Base-by-base conservation (phyloP, 2,113 vertebrate species). In the Proterorhinus semilunaris region DNA sequence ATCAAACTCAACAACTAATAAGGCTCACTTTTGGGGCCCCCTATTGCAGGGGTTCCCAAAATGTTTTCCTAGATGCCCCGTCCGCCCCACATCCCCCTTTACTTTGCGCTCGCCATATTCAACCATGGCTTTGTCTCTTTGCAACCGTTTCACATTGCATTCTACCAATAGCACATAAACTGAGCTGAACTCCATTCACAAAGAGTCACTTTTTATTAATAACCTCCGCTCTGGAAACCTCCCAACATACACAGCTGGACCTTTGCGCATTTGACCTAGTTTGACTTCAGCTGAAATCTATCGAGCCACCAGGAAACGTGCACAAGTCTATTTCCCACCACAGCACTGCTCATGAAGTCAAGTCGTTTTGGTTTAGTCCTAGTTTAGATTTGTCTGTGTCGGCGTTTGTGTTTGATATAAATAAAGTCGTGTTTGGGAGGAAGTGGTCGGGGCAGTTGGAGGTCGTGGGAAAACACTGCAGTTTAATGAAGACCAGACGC, bases 401-500 rank as follows among this genome's bases (percentile, higher is more conserved):
- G 1, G 10, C 11, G 53, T 55, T 55, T 55, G 53, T 21, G 17
- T 2, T 27, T 7, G 17, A 55, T 55, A 55, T 55, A 55, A 55
- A 55, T 55, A 55, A 55, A 27, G 53, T 55, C 17, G 21, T 27
- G 53, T 55, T 55, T 55, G 21, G 21, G 53, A 55, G 53, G 53
- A 55, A 55, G 53, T 55, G 53, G 53, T 27, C 53, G 6, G 53
- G 53, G 53, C 53, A 55, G 53, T 11, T 55, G 17, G 53, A 55
- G 55, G 55, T 58, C 55, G 42, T 58, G 55, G 55, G 55, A 58
- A 58, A 58, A 58, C 55, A 42, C 55, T 42, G 27, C 10, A 58
- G 55, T 36, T 42, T 58, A 58, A 58, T 15, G 55, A 58, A 27
- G 55, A 58, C 55, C 55, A 58, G 55, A 36, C 27, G 55, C 21